Evolutionary conservation across 2,888 invertebrate species (phyloP).

Genomic region (Penaeus monodon): DNA sequence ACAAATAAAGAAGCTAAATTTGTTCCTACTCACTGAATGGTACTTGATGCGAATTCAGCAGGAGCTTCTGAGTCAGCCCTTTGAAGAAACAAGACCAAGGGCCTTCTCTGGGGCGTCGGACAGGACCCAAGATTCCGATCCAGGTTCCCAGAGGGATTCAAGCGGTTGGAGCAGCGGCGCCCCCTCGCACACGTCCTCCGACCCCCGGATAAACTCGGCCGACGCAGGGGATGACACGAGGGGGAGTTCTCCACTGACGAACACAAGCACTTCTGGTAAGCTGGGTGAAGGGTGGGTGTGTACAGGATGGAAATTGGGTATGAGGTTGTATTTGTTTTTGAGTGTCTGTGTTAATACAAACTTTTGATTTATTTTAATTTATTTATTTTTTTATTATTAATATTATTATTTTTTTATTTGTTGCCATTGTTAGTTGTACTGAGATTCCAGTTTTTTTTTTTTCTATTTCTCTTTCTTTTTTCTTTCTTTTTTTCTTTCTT

Average conservation of each 20-base stretch:
- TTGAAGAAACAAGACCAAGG: conserved; percentile 53
- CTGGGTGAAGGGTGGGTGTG: not conserved
- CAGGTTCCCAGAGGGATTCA: conserved; percentile 47
- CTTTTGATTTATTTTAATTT: too few species aligned
- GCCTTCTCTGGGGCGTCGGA: conserved; percentile 62
- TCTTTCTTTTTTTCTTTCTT: not conserved
- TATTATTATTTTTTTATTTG: too few species aligned
- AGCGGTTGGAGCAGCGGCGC: conserved; percentile 56
- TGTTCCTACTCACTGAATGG: not conserved
- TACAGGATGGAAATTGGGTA: not conserved
- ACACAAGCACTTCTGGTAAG: conserved; percentile 47
- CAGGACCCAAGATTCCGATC: conserved; percentile 57
- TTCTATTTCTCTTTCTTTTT: not conserved
- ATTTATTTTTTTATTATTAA: too few species aligned
- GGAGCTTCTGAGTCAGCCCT: conserved; percentile 40
- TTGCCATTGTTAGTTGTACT: too few species aligned
- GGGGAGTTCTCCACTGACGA: conserved; percentile 58
- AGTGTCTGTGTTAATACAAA: too few species aligned
- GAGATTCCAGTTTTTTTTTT: too few species aligned
- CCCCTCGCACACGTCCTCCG: conserved; percentile 65
- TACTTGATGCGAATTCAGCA: conserved; percentile 14
- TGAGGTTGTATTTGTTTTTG: too few species aligned
- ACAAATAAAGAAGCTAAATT: too few species aligned
- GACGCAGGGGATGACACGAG: conserved; percentile 48
- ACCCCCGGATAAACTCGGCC: conserved; percentile 67